phyloP scores from a whole-genome alignment of 2,888 invertebrate species.

The Pseudococcus longispinus region DNA sequence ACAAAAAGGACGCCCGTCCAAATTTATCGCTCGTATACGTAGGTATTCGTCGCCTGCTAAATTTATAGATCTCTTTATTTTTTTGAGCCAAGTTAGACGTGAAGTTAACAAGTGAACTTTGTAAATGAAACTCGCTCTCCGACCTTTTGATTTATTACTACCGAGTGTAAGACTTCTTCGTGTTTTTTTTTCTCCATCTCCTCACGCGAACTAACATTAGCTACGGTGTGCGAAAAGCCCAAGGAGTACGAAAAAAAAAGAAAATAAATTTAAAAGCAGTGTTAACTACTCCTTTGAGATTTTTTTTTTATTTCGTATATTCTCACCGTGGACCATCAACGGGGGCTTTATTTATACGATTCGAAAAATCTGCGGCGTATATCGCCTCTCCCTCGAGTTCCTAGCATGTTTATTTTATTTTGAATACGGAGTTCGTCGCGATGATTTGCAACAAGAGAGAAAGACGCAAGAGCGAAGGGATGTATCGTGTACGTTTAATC shows the following conservation, averaged over 20 bases:
- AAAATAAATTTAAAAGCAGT: constrained; percentile 18
- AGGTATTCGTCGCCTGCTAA: background rate
- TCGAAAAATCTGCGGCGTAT: background rate
- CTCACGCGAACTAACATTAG: background rate
- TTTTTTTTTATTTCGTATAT: background rate
- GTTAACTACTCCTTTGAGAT: constrained; percentile 38
- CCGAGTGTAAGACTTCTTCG: background rate
- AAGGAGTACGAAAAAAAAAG: background rate
- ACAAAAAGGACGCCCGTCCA: background rate
- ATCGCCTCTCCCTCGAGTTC: background rate
- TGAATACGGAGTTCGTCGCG: background rate
- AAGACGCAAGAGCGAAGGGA: no score
- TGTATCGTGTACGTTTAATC: no score
- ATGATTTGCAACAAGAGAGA: no score
- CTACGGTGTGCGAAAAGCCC: background rate
- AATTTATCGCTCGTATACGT: background rate
- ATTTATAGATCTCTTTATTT: constrained; percentile 31
- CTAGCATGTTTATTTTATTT: no score
- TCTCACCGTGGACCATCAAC: background rate
- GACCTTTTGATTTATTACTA: background rate
- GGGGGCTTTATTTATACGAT: constrained; percentile 21
- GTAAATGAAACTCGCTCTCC: constrained; percentile 21
- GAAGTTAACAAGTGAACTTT: constrained; percentile 26
- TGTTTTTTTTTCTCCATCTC: background rate
- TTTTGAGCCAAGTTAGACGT: background rate